A percentile compares a stretch with the other conserved stretches of the same genome.
Conservation (phyloP, 2,113 vertebrate species). For the Coregonus clupeaformis region DNA sequence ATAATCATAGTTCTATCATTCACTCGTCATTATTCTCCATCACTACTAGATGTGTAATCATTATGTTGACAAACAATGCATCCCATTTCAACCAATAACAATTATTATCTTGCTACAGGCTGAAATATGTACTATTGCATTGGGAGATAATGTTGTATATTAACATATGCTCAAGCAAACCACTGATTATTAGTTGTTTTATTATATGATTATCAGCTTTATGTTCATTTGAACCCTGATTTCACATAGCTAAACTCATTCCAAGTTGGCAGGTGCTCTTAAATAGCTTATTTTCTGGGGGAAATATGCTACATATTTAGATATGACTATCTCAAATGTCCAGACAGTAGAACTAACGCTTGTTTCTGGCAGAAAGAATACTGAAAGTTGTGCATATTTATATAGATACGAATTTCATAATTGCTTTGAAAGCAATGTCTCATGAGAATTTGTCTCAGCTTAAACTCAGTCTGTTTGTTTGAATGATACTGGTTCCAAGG, state of each 20-base stretch:
- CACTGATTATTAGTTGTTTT: slow-evolving; percentile 7
- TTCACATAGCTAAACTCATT: too few relatives aligned
- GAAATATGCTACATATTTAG: slow-evolving; percentile 34
- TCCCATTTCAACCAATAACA: slow-evolving; percentile 33
- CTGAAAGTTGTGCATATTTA: slow-evolving; percentile 52
- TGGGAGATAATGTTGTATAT: slow-evolving; percentile 26
- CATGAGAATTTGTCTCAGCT: slow-evolving; percentile 54
- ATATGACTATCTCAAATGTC: slow-evolving; percentile 43
- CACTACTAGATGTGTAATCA: slow-evolving; percentile 20
- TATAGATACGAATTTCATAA: slow-evolving; percentile 64
- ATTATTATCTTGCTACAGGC: slow-evolving; percentile 6
- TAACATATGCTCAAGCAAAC: slow-evolving; percentile 12
- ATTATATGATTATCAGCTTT: background rate
- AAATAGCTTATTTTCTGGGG: background rate
- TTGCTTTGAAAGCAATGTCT: slow-evolving; percentile 62
- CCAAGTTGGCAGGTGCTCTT: background rate
- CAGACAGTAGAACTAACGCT: slow-evolving; percentile 41
- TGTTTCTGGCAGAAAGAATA: slow-evolving; percentile 40
- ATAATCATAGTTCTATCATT: slow-evolving; percentile 43
- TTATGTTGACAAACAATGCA: slow-evolving; percentile 47
- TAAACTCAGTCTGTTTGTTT: slow-evolving; percentile 59
- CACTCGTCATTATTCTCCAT: slow-evolving; percentile 39
- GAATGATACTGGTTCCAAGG: slow-evolving; percentile 44
- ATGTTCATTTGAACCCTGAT: background rate
- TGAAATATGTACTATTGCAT: slow-evolving; percentile 20